These are phyloP conservation scores for Eudyptes chrysolophus DNA, from an alignment of 2,113 vertebrate species.

Conservation along the genomic window DNA sequence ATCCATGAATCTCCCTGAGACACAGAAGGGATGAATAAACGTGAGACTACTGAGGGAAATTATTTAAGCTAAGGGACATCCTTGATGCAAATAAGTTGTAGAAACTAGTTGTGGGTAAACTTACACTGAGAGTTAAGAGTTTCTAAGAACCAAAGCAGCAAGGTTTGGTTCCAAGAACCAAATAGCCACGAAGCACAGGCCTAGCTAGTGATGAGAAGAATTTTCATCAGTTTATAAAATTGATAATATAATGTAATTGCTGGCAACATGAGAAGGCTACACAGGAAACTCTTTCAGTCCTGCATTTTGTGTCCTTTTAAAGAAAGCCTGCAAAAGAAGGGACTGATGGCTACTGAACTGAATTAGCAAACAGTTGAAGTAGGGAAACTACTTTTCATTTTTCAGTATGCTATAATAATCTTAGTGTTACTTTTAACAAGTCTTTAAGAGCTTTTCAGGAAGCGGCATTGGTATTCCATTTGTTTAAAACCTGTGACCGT, in stretches of 20 bases:
- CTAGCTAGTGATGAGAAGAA: background rate
- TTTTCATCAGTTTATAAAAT: background rate
- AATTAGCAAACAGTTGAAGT: background rate
- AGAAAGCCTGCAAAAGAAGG: background rate
- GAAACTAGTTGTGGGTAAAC: background rate
- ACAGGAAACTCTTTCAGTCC: background rate
- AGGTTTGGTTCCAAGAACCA: background rate
- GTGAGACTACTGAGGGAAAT: background rate
- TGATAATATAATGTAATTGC: background rate
- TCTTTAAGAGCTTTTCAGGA: background rate
- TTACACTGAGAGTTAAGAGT: background rate
- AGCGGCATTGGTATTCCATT: background rate
- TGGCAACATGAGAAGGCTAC: background rate
- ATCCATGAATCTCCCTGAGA: background rate
- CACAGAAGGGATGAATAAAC: background rate
- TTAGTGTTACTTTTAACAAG: background rate
- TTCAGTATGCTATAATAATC: background rate
- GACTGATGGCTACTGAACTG: background rate
- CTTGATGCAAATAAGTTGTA: background rate
- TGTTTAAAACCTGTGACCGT: background rate
- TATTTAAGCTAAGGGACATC: background rate
- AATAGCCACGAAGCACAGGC: background rate
- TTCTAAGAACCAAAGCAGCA: background rate
- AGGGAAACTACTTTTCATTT: background rate
- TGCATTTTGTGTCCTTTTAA: background rate